Percentiles rank a stretch among this genome's conserved stretches.
phyloP scores from a whole-genome alignment of 2,113 vertebrate species.

The Solenodon paradoxus region DNA sequence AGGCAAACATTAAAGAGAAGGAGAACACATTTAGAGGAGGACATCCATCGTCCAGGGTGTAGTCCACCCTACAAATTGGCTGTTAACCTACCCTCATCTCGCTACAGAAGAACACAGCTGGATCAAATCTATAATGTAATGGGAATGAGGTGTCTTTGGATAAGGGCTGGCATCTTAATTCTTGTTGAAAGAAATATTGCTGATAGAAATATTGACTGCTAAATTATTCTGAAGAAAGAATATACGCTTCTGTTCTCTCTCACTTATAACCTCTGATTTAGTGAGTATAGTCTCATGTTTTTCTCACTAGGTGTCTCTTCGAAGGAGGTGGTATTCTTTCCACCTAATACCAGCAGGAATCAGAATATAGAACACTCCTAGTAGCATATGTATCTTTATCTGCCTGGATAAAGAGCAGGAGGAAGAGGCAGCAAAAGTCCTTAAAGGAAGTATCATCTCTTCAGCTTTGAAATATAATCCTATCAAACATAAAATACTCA shows the following conservation, averaged over 20 bases:
- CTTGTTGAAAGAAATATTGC: slow-evolving; percentile 65
- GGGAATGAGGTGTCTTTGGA: slow-evolving; percentile 67
- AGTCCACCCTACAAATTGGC: slow-evolving; percentile 35
- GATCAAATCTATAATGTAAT: slow-evolving; percentile 63
- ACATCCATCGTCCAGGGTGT: not conserved
- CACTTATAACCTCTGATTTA: not conserved
- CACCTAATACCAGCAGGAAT: not conserved
- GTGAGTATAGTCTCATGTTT: not conserved
- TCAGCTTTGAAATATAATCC: not conserved
- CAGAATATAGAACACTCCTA: too few relatives aligned
- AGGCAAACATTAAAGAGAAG: slow-evolving; percentile 49
- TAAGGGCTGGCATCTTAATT: slow-evolving; percentile 67
- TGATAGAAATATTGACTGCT: slow-evolving; percentile 66
- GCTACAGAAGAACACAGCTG: slow-evolving; percentile 42
- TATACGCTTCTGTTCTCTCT: not conserved
- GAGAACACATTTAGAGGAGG: not conserved
- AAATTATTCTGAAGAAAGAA: slow-evolving; percentile 64
- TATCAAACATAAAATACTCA: slow-evolving; percentile 13
- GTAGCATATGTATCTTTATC: too few relatives aligned
- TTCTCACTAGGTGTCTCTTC: not conserved
- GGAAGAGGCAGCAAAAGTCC: not conserved
- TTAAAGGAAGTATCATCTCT: slow-evolving; percentile 12
- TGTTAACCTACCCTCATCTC: slow-evolving; percentile 49
- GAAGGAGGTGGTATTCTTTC: not conserved
- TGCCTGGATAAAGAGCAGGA: not conserved